Evolutionary conservation across 2,888 invertebrate species (phyloP), one percentile per base, ranked within the genome.

Genomic region (Pimpla rufipes): DNA sequence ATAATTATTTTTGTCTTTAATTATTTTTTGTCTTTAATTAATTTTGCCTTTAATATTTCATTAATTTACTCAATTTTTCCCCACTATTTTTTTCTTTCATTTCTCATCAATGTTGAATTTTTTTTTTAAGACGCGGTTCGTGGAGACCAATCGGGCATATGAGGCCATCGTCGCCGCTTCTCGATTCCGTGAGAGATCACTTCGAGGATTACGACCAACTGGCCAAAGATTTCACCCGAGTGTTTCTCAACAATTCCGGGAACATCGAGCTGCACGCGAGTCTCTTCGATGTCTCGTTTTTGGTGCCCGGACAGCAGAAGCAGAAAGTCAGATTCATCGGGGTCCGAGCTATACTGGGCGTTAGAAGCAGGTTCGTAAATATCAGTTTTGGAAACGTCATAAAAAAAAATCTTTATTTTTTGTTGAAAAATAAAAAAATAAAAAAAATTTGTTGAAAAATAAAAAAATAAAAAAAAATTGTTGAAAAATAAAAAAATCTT

Each of bases 81-180:
- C 6, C 4, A 8, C 1, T 52, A 8, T 52, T 8, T 7, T 18
- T 6, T 10, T 18, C 13, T 35, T 52, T 29, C 0, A 6, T 37
- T 16, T n/a, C n/a, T n/a, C n/a, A n/a, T n/a, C n/a, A n/a, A n/a
- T 35, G 4, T 35, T 10, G n/a, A n/a, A n/a, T 75, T 77, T 0
- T 29, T 55, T 55, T 11, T 55, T 40, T 2, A 86, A 95, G 95
- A 87, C 94, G 95, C 75, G 97, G 97, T 66, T 98, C 98, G 7
- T 98, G 98, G 98, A 95, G 98, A 90, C 98, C 98, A 13, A 98
- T 98, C 86, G 98, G 97, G 70, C 98, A 98, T 93, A 98, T 98
- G 98, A 94, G 98, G 90, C 98, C 98, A 0, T 98, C 98, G 0
- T 98, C 98, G 21, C 98, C 98, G 0, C 95, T 98, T 47, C 94